A percentile compares a stretch with the other conserved stretches of the same genome.
These are phyloP conservation scores for Clarias platycephalus DNA, from an alignment of 2,797 vertebrate species.

Conservation along the genomic window DNA sequence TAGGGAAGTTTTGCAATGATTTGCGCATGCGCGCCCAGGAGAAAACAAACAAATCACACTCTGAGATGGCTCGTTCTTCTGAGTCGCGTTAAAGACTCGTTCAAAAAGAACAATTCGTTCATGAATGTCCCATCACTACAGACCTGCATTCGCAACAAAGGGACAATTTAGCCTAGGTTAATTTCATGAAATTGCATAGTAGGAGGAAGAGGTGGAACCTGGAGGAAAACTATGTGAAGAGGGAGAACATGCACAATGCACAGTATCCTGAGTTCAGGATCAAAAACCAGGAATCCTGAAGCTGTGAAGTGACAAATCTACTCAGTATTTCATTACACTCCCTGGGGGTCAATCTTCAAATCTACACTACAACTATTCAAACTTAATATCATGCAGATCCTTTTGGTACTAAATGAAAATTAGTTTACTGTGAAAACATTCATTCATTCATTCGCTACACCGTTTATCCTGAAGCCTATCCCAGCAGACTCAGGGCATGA, in stretches of 20 bases:
- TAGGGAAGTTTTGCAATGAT: too few relatives aligned
- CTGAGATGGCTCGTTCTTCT: too few relatives aligned
- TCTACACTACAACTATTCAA: not conserved
- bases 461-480: too few relatives aligned
- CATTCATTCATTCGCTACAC: too few relatives aligned
- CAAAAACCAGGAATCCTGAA: conserved; percentile 3
- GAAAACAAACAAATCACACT: too few relatives aligned
- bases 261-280: not conserved
- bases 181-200: not conserved
- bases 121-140: too few relatives aligned
- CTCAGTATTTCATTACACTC: not conserved
- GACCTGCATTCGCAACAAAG: too few relatives aligned
- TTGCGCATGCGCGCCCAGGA: too few relatives aligned
- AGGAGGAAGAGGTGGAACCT: not conserved
- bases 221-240: not conserved
- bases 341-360: not conserved
- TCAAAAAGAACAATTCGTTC: too few relatives aligned
- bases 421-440: not conserved
- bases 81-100: too few relatives aligned
- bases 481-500: too few relatives aligned
- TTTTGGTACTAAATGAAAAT: not conserved
- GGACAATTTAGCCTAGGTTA: not conserved
- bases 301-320: not conserved
- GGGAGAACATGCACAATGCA: not conserved
- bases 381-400: not conserved